Percentiles rank a stretch among this genome's conserved stretches.
Evolutionary conservation across 35 echinoderm and acorn worm species (phyloP).

Genomic region (Hemicentrotus pulcherrimus): DNA sequence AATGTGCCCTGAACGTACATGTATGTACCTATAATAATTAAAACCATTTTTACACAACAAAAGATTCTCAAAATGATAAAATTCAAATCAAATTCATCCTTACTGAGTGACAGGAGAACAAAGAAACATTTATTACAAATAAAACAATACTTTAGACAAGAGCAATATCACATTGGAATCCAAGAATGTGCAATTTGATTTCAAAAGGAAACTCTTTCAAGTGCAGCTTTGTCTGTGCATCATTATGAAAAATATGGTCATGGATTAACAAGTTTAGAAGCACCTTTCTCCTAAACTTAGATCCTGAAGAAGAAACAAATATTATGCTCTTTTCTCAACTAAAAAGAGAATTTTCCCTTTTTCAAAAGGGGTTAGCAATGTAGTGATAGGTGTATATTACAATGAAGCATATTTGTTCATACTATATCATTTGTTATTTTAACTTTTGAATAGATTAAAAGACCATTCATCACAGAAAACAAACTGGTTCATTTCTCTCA

Average conservation of each 20-base stretch:
- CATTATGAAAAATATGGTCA: neutral
- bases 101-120: neutral
- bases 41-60: neutral
- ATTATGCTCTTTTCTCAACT: too few species aligned
- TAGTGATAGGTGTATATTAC: too few species aligned
- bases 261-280: neutral
- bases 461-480: neutral
- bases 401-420: too few species aligned
- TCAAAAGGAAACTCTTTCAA: neutral
- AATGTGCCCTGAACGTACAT: neutral
- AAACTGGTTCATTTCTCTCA: neutral
- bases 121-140: neutral
- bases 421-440: neutral
- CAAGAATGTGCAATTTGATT: neutral
- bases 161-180: neutral
- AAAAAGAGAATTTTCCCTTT: too few species aligned
- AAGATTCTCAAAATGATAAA: neutral
- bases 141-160: neutral
- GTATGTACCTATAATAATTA: neutral
- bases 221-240: neutral
- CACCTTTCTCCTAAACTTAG: too few species aligned
- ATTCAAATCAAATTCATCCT: neutral
- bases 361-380: too few species aligned
- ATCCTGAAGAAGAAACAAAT: too few species aligned
- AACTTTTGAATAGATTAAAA: neutral